Base-by-base conservation (phyloP, 2,113 vertebrate genomes). In the Perca flavescens region DNA sequence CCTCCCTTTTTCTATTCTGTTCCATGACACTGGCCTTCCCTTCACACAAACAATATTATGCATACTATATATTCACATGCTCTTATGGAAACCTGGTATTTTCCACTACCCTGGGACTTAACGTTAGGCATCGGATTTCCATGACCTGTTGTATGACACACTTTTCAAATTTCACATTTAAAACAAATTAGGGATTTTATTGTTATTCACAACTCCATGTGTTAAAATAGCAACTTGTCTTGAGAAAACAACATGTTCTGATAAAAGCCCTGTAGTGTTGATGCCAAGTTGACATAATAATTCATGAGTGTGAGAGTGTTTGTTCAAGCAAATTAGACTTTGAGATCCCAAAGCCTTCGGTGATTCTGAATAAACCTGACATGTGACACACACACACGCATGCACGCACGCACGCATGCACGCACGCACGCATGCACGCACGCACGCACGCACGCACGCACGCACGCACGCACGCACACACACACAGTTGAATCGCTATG, bases 291-390 rank as follows among this genome's bases (percentile, higher is more conserved):
- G 88, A 86, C 84, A 90, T 67, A 72, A 85, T 70, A 89, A 88
- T 88, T 92, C 69, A 75, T 50, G 61, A 80, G 74, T 80, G 69
- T 73, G 52, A 80, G 54, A 70, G 69, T 50, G 63, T 93, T 92
- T 94, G 79, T 87, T 86, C 83, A 82, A 90, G 79, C 52, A 88
- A 92, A 93, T 87, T 91, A 74, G 76, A 87, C 72, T 73, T 66
- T 50, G 74, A 77, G 72, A 88, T 73, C 52, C 40, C 66, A 86
- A 86, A 77, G 80, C 68, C 72, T 67, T 68, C 57, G 62, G 79
- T 65, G 47, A 81, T 90, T 90, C 76, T 89, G 46, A 80, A 80
- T 72, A 79, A 57, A 71, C 65, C 76, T 83, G 82, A 85, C 75
- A n/a, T n/a, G n/a, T n/a, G n/a, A n/a, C n/a, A n/a, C n/a, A n/a